Percentiles rank a stretch among this genome's conserved stretches.
Evolutionary conservation across 2,797 vertebrate genomes (phyloP).

Genomic region (Mormyrops boulengeri): DNA sequence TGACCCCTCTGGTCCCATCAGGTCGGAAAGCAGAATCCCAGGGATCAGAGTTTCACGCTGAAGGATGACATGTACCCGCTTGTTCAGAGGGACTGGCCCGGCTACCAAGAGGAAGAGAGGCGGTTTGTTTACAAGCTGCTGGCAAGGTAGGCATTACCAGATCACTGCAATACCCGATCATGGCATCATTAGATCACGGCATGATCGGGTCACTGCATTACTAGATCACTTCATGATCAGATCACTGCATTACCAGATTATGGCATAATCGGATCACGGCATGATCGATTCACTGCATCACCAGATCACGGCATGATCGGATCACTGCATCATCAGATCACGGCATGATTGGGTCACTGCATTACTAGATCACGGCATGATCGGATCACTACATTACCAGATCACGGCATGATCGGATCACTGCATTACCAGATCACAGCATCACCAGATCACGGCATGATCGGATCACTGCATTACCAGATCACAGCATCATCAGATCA

Average conservation of each 20-base stretch:
- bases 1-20: slow-evolving; percentile 25
- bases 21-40: slow-evolving; percentile 61
- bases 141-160: slow-evolving; percentile 49
- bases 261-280: background rate
- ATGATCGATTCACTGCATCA: background rate
- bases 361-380: background rate
- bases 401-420: background rate
- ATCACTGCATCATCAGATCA: background rate
- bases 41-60: slow-evolving; percentile 62
- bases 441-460: background rate
- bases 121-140: slow-evolving; percentile 60
- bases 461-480: no score
- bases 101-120: slow-evolving; percentile 62
- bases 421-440: background rate
- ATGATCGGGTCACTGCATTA: background rate
- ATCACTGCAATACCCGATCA: background rate
- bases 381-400: background rate
- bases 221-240: background rate
- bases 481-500: background rate
- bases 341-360: background rate
- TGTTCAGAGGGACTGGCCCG: slow-evolving; percentile 62
- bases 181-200: background rate
- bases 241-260: background rate
- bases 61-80: slow-evolving; percentile 62
- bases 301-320: background rate